Percentiles rank a stretch among this genome's conserved stretches.
Evolutionary conservation across 2,113 vertebrate genomes (phyloP).

Genomic region (Gila orcuttii): DNA sequence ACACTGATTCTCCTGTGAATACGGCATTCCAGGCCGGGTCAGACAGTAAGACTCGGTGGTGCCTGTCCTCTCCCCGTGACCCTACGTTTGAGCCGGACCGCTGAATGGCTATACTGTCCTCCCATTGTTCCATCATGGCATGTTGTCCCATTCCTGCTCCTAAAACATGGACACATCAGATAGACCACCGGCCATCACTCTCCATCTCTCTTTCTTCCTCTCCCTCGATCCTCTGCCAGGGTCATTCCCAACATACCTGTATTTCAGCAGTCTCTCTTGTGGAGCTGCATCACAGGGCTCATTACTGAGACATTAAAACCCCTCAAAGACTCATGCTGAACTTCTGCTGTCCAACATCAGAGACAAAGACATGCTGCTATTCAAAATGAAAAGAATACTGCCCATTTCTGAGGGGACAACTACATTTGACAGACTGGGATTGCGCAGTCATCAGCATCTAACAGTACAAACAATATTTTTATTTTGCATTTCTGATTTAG

Average conservation of each 20-base stretch:
- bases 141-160: slow-evolving; percentile 52
- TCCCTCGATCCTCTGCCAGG: slow-evolving; percentile 50
- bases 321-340: slow-evolving; percentile 1
- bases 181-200: slow-evolving; percentile 56
- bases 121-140: slow-evolving; percentile 41
- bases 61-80: slow-evolving; percentile 40
- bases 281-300: slow-evolving; percentile 47
- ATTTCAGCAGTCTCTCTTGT: slow-evolving; percentile 51
- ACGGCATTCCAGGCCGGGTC: slow-evolving; percentile 18
- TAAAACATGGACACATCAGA: slow-evolving; percentile 55
- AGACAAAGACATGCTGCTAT: slow-evolving; percentile 26
- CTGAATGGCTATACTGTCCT: slow-evolving; percentile 53
- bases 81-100: slow-evolving; percentile 4
- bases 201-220: slow-evolving; percentile 58
- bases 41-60: slow-evolving; percentile 52
- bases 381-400: not conserved
- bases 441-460: not conserved
- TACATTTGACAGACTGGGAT: not conserved
- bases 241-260: slow-evolving; percentile 60
- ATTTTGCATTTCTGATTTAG: not conserved
- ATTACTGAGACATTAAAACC: slow-evolving; percentile 42
- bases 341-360: not conserved
- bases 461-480: not conserved
- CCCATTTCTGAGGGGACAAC: not conserved
- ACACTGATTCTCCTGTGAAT: slow-evolving; percentile 23